These are phyloP conservation scores for Pheosia gnoma DNA, from an alignment of 2,888 invertebrate genomes.

Conservation along the genomic window DNA sequence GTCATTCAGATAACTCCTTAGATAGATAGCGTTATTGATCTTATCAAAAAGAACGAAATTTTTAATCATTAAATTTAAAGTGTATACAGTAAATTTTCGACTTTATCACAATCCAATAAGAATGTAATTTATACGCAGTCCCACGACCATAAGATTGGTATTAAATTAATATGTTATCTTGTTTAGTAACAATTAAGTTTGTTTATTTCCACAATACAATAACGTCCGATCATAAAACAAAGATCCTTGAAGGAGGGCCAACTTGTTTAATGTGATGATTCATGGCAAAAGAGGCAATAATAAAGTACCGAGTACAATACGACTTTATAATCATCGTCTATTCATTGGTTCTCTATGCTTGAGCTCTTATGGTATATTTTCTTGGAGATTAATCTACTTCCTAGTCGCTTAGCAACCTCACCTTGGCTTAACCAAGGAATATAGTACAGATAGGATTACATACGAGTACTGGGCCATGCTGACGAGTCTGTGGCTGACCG, in stretches of 20 bases:
- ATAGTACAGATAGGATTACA: conserved; percentile 41
- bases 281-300: neutral
- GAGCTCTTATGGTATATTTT: no score
- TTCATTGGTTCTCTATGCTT: no score
- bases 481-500: conserved; percentile 67
- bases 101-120: neutral
- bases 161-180: neutral
- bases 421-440: neutral
- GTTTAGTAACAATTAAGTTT: conserved; percentile 1
- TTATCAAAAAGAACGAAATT: conserved; percentile 31
- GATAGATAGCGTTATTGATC: conserved; percentile 39
- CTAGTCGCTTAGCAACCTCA: neutral
- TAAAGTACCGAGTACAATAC: neutral
- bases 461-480: conserved; percentile 79
- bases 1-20: conserved; percentile 40
- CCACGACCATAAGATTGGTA: neutral
- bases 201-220: neutral
- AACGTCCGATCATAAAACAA: neutral
- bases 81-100: neutral
- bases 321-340: no score
- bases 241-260: neutral
- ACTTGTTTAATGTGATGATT: neutral
- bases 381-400: neutral
- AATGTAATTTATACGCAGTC: neutral
- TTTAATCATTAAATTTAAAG: conserved; percentile 11